Conservation (phyloP, 2,113 vertebrate genomes). For the Amazona guildingii region DNA sequence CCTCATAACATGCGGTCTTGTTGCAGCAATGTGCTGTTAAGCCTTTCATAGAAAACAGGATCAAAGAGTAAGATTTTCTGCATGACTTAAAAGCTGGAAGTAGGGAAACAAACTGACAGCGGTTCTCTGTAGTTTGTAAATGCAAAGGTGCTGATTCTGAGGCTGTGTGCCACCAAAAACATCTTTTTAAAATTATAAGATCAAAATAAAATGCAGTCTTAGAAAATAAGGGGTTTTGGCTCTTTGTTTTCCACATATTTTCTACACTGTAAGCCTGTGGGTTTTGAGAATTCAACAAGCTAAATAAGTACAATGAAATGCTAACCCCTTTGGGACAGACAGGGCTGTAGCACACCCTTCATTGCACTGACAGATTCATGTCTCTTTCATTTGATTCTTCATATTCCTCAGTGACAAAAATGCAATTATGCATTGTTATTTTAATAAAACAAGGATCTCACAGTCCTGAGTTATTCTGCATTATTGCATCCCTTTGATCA, state of each 20-base stretch:
- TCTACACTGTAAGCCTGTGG: background rate
- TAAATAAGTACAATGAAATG: background rate
- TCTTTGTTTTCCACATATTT: background rate
- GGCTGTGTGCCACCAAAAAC: slow-evolving; percentile 9
- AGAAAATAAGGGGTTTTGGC: background rate
- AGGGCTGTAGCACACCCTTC: background rate
- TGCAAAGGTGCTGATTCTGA: slow-evolving; percentile 37
- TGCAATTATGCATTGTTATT: background rate
- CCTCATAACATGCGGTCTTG: background rate
- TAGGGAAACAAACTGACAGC: background rate
- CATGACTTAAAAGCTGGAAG: background rate
- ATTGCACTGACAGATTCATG: background rate
- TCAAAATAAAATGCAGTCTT: slow-evolving; percentile 40
- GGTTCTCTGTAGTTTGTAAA: background rate
- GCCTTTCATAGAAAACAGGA: background rate
- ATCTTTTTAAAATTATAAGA: slow-evolving; percentile 24
- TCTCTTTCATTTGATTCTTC: background rate
- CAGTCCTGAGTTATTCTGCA: background rate
- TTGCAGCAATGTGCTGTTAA: background rate
- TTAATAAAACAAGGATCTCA: background rate
- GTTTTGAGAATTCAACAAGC: background rate
- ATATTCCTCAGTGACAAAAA: background rate
- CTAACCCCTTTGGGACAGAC: background rate
- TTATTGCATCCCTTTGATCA: background rate
- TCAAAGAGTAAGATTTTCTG: background rate